A percentile compares a stretch with the other conserved stretches of the same genome.
Evolutionary conservation across 2,888 invertebrate species (phyloP).

Genomic region (Torymus aiolomorphi): DNA sequence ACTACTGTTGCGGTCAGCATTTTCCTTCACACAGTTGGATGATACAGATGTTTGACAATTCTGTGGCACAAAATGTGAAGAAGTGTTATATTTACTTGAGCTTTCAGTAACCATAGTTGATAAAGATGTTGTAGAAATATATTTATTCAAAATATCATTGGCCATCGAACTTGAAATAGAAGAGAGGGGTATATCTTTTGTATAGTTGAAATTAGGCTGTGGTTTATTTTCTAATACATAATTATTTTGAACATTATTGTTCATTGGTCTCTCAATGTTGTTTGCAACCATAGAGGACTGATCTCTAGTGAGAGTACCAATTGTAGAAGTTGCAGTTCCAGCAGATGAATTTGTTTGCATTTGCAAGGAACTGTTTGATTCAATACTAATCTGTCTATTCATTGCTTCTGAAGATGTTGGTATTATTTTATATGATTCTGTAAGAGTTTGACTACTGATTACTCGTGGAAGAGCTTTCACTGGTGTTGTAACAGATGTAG

Average conservation of each 20-base stretch:
- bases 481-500: slow-evolving; percentile 31
- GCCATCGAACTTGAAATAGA: slow-evolving; percentile 55
- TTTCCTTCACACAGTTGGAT: slow-evolving; percentile 46
- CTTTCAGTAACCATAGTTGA: slow-evolving; percentile 45
- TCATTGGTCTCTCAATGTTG: slow-evolving; percentile 28
- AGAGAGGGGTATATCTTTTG: slow-evolving; percentile 49
- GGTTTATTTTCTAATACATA: slow-evolving; percentile 44
- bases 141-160: slow-evolving; percentile 58
- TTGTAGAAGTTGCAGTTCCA: slow-evolving; percentile 12
- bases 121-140: slow-evolving; percentile 52
- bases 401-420: slow-evolving; percentile 59
- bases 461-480: slow-evolving; percentile 69
- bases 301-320: slow-evolving; percentile 18
- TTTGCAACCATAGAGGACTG: slow-evolving; percentile 32
- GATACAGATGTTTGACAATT: slow-evolving; percentile 57
- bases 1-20: slow-evolving; percentile 37
- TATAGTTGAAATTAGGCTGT: slow-evolving; percentile 56
- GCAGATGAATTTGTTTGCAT: slow-evolving; percentile 18
- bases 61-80: slow-evolving; percentile 51
- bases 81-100: slow-evolving; percentile 46
- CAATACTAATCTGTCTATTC: slow-evolving; percentile 36
- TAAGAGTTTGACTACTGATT: slow-evolving; percentile 68
- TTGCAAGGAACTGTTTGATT: slow-evolving; percentile 35
- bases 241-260: slow-evolving; percentile 30
- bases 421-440: slow-evolving; percentile 70